Percentiles rank a stretch among this genome's conserved stretches.
phyloP scores from a whole-genome alignment of 2,888 invertebrate species.

The Rhingia campestris region DNA sequence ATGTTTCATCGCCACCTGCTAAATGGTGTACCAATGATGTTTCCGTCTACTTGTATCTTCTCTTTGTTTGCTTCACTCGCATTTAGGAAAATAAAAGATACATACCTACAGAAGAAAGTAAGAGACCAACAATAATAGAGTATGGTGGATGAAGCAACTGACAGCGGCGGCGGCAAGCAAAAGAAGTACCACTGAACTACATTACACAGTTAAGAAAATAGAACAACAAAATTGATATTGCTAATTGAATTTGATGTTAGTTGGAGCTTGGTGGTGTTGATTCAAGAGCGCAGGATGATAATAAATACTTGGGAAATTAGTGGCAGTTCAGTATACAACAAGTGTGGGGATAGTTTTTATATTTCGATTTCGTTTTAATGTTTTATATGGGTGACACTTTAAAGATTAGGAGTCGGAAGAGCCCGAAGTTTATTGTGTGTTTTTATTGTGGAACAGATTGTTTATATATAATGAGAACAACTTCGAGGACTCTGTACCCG shows the following conservation, averaged over 20 bases:
- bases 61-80: not conserved
- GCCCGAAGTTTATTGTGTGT: too few relatives aligned
- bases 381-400: not conserved
- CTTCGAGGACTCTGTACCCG: too few relatives aligned
- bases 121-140: slow-evolving; percentile 4
- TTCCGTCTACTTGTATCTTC: slow-evolving; percentile 16
- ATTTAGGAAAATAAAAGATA: slow-evolving; percentile 7
- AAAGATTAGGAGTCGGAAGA: too few relatives aligned
- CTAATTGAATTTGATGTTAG: slow-evolving; percentile 52
- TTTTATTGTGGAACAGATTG: too few relatives aligned
- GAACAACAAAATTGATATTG: slow-evolving; percentile 7
- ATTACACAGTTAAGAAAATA: slow-evolving; percentile 5
- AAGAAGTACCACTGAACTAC: slow-evolving; percentile 37
- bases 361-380: not conserved
- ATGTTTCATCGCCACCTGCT: slow-evolving; percentile 33
- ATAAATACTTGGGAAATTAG: slow-evolving; percentile 3
- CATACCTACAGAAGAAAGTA: slow-evolving; percentile 23
- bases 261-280: slow-evolving; percentile 25
- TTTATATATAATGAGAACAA: too few relatives aligned
- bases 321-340: not conserved
- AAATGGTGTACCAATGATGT: slow-evolving; percentile 30
- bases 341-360: not conserved
- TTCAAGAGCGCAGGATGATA: slow-evolving; percentile 16
- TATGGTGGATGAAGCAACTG: slow-evolving; percentile 3
- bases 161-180: slow-evolving; percentile 22